Evolutionary conservation across 2,113 vertebrate species (phyloP).

Genomic region (Larimichthys polyactis): DNA sequence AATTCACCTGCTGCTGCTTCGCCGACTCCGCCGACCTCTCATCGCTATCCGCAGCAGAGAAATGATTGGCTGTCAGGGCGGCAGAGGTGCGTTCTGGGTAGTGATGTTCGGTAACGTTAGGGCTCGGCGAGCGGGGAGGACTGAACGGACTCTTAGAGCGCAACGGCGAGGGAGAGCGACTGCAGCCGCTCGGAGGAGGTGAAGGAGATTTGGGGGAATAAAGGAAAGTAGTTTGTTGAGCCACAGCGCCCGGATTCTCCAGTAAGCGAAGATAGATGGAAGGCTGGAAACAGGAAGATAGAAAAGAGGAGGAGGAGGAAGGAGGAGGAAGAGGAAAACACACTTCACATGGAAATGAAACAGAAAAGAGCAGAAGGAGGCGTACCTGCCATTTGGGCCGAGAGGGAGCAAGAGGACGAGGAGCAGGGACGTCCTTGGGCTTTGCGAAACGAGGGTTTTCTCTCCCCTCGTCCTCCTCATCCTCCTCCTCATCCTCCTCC

Average conservation of each 20-base stretch:
- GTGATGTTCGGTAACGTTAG: constrained; percentile 62
- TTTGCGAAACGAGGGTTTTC: constrained; percentile 80
- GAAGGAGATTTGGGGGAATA: constrained; percentile 20
- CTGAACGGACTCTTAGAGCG: constrained; percentile 6
- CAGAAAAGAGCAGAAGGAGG: neutral
- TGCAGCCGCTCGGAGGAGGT: neutral
- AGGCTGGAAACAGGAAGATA: constrained; percentile 63
- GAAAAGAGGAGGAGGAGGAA: neutral
- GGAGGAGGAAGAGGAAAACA: constrained; percentile 5
- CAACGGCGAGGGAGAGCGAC: constrained; percentile 57
- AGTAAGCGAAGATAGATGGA: constrained; percentile 77
- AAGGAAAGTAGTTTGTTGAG: constrained; percentile 32
- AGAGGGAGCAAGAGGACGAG: constrained; percentile 41
- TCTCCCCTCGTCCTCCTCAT: constrained; percentile 19
- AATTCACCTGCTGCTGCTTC: constrained; percentile 86
- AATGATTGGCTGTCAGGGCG: neutral
- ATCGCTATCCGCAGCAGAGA: constrained; percentile 66
- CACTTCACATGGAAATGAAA: neutral
- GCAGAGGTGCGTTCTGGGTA: constrained; percentile 71
- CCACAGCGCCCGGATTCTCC: constrained; percentile 57
- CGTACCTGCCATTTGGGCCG: constrained; percentile 79
- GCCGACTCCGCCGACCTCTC: constrained; percentile 87
- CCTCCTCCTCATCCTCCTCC: constrained; percentile 45
- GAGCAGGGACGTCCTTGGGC: constrained; percentile 57
- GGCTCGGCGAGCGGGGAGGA: constrained; percentile 49